These are phyloP conservation scores for Saccostrea cuccullata DNA, from an alignment of 1,140 invertebrate genomes.

Conservation along the genomic window DNA sequence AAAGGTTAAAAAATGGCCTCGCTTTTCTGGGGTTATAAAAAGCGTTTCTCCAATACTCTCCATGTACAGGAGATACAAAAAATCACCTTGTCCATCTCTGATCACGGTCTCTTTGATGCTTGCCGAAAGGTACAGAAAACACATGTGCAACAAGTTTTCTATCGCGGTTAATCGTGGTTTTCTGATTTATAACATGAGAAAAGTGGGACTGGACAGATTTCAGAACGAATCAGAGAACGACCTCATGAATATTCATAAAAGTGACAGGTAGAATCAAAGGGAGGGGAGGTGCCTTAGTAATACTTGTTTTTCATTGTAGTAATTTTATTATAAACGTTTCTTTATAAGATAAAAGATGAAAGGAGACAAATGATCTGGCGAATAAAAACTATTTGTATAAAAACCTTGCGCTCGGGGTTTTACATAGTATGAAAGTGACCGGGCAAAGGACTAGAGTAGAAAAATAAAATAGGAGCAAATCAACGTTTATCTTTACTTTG, in stretches of 20 bases:
- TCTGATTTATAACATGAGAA: constrained; percentile 25
- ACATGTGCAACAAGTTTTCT: constrained; percentile 9
- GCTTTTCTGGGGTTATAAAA: constrained; percentile 29
- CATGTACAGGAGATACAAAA: neutral
- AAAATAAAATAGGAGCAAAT: neutral
- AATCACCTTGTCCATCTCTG: constrained; percentile 32
- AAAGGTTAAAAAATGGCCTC: neutral
- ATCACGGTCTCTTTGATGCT: constrained; percentile 42
- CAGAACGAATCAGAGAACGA: constrained; percentile 29
- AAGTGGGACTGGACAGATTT: constrained; percentile 24
- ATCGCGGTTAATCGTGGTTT: constrained; percentile 30
- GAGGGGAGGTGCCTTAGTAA: neutral
- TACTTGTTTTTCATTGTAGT: constrained; percentile 35
- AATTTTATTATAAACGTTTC: constrained; percentile 39
- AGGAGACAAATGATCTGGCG: constrained; percentile 28
- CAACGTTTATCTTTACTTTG: constrained; percentile 25
- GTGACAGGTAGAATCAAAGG: constrained; percentile 40
- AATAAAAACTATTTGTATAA: constrained; percentile 38
- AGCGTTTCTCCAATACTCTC: neutral
- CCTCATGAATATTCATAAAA: constrained; percentile 5
- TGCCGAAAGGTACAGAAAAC: constrained; percentile 32
- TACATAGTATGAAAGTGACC: constrained; percentile 31
- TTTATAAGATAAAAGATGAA: constrained; percentile 41
- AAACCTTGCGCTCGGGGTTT: constrained; percentile 26
- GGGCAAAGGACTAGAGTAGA: neutral